phyloP scores from a whole-genome alignment of 92 coral and sea anemone species.

The Zoanthus gigantus region DNA sequence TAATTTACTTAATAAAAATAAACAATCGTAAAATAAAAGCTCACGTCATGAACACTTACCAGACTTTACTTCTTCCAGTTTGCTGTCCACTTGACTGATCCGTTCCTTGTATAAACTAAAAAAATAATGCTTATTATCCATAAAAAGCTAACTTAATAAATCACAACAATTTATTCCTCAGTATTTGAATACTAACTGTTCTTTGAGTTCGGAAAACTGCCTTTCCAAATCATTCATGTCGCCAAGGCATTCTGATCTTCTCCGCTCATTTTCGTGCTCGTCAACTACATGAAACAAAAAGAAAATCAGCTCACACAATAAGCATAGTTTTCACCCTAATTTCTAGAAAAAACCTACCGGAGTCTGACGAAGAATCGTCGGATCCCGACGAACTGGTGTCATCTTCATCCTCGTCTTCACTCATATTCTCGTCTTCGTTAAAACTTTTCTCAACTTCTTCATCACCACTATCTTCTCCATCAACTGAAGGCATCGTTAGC shows the following conservation, averaged over 20 bases:
- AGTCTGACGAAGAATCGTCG: conserved; percentile 93
- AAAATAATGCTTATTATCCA: neutral
- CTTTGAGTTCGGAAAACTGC: conserved; percentile 94
- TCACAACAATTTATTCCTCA: too few relatives aligned
- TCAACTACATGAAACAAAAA: conserved; percentile 72
- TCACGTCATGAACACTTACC: conserved; percentile 49
- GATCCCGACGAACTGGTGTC: conserved; percentile 88
- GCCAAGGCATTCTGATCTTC: conserved; percentile 89
- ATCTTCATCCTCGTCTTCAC: conserved; percentile 99
- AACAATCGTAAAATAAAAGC: neutral
- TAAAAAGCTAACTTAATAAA: too few relatives aligned
- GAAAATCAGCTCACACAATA: neutral
- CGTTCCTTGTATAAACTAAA: conserved; percentile 91
- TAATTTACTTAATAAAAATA: neutral
- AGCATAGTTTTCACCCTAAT: neutral
- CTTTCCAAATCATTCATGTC: conserved; percentile 98
- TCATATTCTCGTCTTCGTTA: conserved; percentile 95
- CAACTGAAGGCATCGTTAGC: conserved; percentile 83
- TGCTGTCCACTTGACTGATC: conserved; percentile 92
- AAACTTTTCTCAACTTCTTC: conserved; percentile 94
- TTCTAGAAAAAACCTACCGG: conserved; percentile 43
- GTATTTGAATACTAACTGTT: conserved; percentile 74
- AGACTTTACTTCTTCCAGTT: conserved; percentile 83
- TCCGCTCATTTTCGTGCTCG: conserved; percentile 93
- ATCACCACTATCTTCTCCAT: conserved; percentile 99